A percentile compares a stretch with the other conserved stretches of the same genome.
phyloP scores from a whole-genome alignment of 2,797 vertebrate genomes.

The Argentina silus region DNA sequence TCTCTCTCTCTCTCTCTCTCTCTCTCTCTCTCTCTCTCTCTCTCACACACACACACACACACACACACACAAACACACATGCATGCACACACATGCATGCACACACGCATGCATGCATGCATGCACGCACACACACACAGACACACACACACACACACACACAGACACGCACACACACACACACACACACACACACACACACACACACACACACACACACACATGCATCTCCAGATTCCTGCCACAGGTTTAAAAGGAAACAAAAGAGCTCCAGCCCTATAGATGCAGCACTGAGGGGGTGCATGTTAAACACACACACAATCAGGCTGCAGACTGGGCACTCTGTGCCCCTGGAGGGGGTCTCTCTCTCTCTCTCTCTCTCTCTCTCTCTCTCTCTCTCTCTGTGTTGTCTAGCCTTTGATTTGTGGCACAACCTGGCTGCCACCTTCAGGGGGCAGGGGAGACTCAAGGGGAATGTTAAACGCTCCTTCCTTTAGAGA shows the following conservation, averaged over 20 bases:
- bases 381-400: constrained; percentile 19
- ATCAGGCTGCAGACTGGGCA: constrained; percentile 49
- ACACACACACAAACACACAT: constrained; percentile 30
- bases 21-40: too few species aligned
- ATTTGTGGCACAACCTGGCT: constrained; percentile 75
- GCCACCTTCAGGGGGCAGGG: constrained; percentile 64
- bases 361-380: constrained; percentile 35
- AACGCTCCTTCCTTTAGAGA: constrained; percentile 76
- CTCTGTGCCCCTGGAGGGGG: constrained; percentile 54
- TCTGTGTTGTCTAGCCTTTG: constrained; percentile 69
- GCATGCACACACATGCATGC: constrained; percentile 29
- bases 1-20: too few species aligned
- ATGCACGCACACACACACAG: constrained; percentile 15
- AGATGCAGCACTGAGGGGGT: constrained; percentile 47
- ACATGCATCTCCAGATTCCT: constrained; percentile 41
- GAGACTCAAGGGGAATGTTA: constrained; percentile 76
- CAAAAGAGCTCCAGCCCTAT: constrained; percentile 55
- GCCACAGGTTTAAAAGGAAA: constrained; percentile 58
- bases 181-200: constrained; percentile 31
- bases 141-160: constrained; percentile 34
- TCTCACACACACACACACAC: constrained; percentile 32
- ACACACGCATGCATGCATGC: too few species aligned
- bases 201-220: constrained; percentile 30
- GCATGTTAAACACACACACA: constrained; percentile 63
- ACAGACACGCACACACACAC: constrained; percentile 30